Conservation (phyloP, 2,888 invertebrate species). For the Drepana falcataria region DNA sequence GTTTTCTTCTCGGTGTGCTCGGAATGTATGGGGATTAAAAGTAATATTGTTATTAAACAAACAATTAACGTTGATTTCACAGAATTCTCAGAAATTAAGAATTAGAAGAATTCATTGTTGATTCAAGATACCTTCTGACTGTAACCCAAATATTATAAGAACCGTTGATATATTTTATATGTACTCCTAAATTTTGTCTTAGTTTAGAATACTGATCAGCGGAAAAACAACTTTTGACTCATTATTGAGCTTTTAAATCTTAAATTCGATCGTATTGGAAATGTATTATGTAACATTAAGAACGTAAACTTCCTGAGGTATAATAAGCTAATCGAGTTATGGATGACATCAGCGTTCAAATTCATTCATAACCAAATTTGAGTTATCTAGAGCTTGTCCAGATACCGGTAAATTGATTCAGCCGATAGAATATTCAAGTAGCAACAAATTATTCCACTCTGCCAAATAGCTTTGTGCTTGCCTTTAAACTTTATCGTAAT, state of each 20-base stretch:
- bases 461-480: too few relatives aligned
- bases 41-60: too few relatives aligned
- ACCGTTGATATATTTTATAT: too few relatives aligned
- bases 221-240: too few relatives aligned
- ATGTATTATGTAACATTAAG: not conserved
- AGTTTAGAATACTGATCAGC: too few relatives aligned
- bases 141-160: slow-evolving; percentile 22
- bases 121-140: slow-evolving; percentile 6
- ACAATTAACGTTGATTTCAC: slow-evolving; percentile 6
- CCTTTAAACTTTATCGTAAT: too few relatives aligned
- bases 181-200: too few relatives aligned
- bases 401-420: slow-evolving; percentile 46
- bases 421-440: not conserved
- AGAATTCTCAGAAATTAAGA: slow-evolving; percentile 20
- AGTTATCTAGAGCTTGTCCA: slow-evolving; percentile 24
- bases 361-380: slow-evolving; percentile 1
- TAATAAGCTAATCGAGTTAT: not conserved
- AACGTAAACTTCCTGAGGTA: not conserved
- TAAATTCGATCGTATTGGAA: not conserved
- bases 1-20: not conserved
- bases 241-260: not conserved
- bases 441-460: too few relatives aligned
- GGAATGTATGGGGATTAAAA: not conserved
- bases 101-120: slow-evolving; percentile 8
- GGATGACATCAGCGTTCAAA: slow-evolving; percentile 3